Evolutionary conservation across 2,113 vertebrate genomes (phyloP).

Genomic region (Forbesichthys papilliferus): DNA sequence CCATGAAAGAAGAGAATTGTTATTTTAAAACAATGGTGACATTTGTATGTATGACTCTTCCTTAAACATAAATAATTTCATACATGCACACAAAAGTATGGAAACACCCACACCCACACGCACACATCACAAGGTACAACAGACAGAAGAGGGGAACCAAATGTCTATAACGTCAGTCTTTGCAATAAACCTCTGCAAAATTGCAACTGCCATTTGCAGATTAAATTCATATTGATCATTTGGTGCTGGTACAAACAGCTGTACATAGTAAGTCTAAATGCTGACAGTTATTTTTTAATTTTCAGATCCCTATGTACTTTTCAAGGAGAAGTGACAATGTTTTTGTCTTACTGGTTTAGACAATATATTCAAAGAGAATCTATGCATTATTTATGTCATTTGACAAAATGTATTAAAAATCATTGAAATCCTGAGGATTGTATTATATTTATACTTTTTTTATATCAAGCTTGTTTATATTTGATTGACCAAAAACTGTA

Average conservation of each 20-base stretch:
- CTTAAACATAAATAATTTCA: constrained; percentile 51
- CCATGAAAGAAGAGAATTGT: constrained; percentile 66
- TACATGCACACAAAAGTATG: constrained; percentile 28
- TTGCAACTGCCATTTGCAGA: too few relatives aligned
- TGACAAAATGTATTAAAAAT: constrained; percentile 63
- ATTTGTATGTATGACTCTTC: constrained; percentile 49
- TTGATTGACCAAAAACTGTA: constrained; percentile 63
- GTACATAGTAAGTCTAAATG: constrained; percentile 45
- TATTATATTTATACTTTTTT: constrained; percentile 81
- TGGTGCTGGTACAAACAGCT: constrained; percentile 63
- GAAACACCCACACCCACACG: not conserved
- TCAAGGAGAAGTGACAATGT: constrained; percentile 59
- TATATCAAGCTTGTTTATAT: constrained; percentile 71
- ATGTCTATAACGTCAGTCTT: too few relatives aligned
- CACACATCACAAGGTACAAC: not conserved
- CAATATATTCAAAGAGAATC: constrained; percentile 63
- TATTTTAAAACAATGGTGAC: constrained; percentile 62
- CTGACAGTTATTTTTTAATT: constrained; percentile 45
- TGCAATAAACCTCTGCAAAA: too few relatives aligned
- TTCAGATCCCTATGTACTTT: constrained; percentile 58
- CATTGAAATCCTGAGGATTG: constrained; percentile 64
- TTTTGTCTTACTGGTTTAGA: constrained; percentile 79
- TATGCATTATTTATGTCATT: constrained; percentile 69
- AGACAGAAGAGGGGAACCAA: not conserved
- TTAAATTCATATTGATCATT: constrained; percentile 36